Evolutionary conservation across 2,888 invertebrate species (phyloP).

Genomic region (Parnassius smintheus): DNA sequence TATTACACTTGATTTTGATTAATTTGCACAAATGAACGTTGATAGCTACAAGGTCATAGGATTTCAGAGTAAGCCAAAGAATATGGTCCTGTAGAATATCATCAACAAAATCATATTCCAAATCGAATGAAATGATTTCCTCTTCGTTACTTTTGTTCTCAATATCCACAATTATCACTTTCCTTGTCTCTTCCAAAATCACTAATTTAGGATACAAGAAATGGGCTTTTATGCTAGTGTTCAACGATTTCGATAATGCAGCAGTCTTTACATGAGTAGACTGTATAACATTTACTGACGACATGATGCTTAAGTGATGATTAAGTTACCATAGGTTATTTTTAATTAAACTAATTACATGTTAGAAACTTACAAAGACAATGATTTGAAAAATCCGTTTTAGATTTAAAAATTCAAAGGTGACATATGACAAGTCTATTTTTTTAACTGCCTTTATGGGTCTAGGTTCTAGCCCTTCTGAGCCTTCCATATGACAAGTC

Average conservation of each 20-base stretch:
- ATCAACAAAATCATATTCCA: constrained; percentile 50
- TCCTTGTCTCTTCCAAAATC: constrained; percentile 41
- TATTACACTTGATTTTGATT: constrained; percentile 42
- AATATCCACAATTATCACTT: constrained; percentile 34
- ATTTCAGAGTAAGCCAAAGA: constrained; percentile 58
- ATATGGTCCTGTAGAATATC: constrained; percentile 47
- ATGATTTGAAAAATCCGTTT: too few relatives aligned
- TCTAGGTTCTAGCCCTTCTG: too few relatives aligned
- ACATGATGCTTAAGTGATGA: constrained; percentile 5
- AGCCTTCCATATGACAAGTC: too few relatives aligned
- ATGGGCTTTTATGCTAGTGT: constrained; percentile 40
- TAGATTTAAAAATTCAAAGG: too few relatives aligned
- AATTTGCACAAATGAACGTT: constrained; percentile 43
- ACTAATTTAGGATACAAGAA: constrained; percentile 58
- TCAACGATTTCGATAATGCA: constrained; percentile 29
- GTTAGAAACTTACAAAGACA: too few relatives aligned
- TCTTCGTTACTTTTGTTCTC: constrained; percentile 33
- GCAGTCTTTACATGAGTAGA: constrained; percentile 31
- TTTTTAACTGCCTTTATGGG: too few relatives aligned
- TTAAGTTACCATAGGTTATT: not conserved
- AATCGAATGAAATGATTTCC: constrained; percentile 31
- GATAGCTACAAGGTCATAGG: constrained; percentile 52
- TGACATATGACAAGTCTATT: too few relatives aligned
- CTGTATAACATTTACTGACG: constrained; percentile 30
- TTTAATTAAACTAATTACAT: not conserved